A percentile compares a stretch with the other conserved stretches of the same genome.
Evolutionary conservation across 2,888 invertebrate species (phyloP).

Genomic region (Teleiodes luculella): DNA sequence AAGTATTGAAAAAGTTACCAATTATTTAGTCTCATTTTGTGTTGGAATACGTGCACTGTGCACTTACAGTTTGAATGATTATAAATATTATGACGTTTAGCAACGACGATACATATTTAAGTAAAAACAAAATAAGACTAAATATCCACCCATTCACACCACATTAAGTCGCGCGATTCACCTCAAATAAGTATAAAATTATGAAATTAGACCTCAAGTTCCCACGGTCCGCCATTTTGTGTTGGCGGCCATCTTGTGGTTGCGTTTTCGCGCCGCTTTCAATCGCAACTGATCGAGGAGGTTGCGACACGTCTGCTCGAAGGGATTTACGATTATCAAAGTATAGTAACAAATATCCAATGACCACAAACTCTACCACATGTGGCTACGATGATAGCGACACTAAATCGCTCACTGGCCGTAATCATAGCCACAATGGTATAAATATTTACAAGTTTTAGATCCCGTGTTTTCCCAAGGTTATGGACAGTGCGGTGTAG

Average conservation of each 20-base stretch:
- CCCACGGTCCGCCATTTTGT: constrained; percentile 23
- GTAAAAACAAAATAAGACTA: neutral
- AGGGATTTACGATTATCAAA: neutral
- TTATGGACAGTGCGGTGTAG: neutral
- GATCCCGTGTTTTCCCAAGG: constrained; percentile 4
- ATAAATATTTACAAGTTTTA: neutral
- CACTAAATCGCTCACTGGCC: neutral
- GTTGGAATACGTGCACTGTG: neutral
- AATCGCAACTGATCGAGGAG: neutral
- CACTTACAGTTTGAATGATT: neutral
- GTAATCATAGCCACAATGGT: neutral
- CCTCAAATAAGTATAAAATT: constrained; percentile 20
- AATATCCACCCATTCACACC: constrained; percentile 14
- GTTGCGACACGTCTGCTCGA: neutral
- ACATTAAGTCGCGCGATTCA: constrained; percentile 10
- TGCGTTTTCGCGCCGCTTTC: constrained; percentile 5
- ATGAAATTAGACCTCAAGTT: constrained; percentile 19
- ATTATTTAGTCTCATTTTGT: neutral
- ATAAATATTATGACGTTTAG: neutral
- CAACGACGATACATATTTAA: neutral
- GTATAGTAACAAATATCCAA: neutral
- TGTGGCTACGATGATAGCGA: neutral
- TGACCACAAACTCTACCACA: neutral
- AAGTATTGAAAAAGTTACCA: constrained; percentile 2
- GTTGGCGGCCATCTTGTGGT: constrained; percentile 9